Evolutionary conservation across 2,888 invertebrate species (phyloP), one percentile per base, ranked within the genome.

Genomic region (Erebia aethiops): DNA sequence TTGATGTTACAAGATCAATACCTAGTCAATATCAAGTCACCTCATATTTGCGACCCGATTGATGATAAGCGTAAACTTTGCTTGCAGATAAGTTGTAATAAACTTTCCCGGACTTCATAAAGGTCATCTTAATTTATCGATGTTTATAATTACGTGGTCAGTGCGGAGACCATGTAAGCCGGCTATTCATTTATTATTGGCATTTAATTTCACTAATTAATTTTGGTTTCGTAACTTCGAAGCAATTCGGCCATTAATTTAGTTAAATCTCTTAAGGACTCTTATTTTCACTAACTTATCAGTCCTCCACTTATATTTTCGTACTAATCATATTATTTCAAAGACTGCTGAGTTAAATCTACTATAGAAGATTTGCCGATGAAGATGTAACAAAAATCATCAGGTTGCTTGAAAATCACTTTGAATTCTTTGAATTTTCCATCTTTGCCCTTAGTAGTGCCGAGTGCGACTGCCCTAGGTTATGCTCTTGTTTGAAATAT

Each of bases 71-170:
- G 61, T 18, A 63, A 67, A 69, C 49, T 62, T 60, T 75, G 41
- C 67, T 56, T 65, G 21, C 41, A 70, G 74, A 74, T 74, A 74
- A 72, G 69, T 67, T 26, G 46, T 21, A 49, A 62, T 69, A 71
- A 67, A 74, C 71, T 74, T 70, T 73, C 71, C 56, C 69, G 21
- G 69, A 64, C 67, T 61, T 61, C 61, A 46, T 49, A 75, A 73
- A 75, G 74, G 74, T 73, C 69, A 73, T 70, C 65, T 18, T 60
- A 69, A 66, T 71, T 63, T 73, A 71, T 69, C 68, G 69, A 62
- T 69, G 52, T 63, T 71, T 69, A 52, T 71, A 69, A 67, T 71
- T 71, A 71, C 43, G 46, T 56, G 52, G 52, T 21, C 57, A 66
- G 67, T 51, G 41, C 16, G 56, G 49, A 43, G 14, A 26, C 35